Evolutionary conservation across 2,113 vertebrate species (phyloP), one percentile per base, ranked within the genome.

Genomic region (Cyphotilapia sp.): DNA sequence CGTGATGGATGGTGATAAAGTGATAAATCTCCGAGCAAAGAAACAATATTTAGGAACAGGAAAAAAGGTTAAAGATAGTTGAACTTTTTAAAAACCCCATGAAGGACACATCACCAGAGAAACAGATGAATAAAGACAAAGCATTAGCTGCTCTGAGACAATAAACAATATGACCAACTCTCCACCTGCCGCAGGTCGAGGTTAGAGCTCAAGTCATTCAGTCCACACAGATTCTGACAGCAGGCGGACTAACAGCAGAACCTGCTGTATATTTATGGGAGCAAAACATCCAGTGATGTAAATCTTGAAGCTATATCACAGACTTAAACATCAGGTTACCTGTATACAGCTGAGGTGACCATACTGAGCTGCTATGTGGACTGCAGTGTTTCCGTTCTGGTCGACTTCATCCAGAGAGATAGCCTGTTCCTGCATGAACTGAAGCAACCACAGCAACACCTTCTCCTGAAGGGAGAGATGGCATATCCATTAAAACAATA

Each of bases 351-450:
- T 98, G 9, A 99, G 97, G 94, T 98, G 98, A 40, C 99, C 98
- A 11, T 97, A 97, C 90, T 98, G 98, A 14, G 99, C 98, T 7
- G 98, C 98, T 2, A 98, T 95, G 2, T 99, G 98, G 9, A 99
- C 99, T 0, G 98, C 98, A 0, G 98, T 98, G 94, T 98, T 99
- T 24, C 98, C 99, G 16, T 97, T 97, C 89, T 98, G 98, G 91
- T 99, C 98, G 13, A 97, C 96, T 90, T 99, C 99, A 71, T 99
- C 99, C 96, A 99, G 89, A 2, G 98, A 99, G 92, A 99, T 99
- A 1, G 97, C 98, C 93, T 99, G 98, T 57, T 99, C 99, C 96
- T 99, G 99, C 99, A 99, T 99, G 95, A 99, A 99, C 93, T 99
- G 99, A 56, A 99, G 97, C 94, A 99, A 94, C 99, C 99, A 99